Base-by-base conservation (phyloP, 92 coral and sea anemone genomes). In the Parazoanthus atlanticus region DNA sequence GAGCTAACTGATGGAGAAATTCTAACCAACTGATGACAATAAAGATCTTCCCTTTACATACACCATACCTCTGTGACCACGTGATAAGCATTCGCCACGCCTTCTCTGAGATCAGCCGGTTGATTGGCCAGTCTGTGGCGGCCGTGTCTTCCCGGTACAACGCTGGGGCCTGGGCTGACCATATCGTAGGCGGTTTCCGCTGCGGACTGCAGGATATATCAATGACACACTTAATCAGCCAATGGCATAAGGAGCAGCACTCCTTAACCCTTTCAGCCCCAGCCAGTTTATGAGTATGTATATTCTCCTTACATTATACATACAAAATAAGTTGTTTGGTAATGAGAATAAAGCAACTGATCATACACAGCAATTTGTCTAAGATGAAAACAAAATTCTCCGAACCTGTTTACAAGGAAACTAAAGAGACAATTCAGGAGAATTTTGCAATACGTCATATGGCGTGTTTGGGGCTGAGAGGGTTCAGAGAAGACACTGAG, bases 151-250 rank as follows among this genome's bases (percentile, higher is more conserved):
- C 80, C 81, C 46, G 97, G 94, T 36, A 93, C 90, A 19, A 90
- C 90, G 76, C 93, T 92, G 56, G 93, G 93, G 73, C 94, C 95
- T 85, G 99, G 98, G 82, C 98, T 97, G 49, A 97, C 99, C 89
- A 97, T 93, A 78, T 97, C 99, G 74, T 97, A 97, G 1, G 99
- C 98, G 41, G 98, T 94, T 88, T 97, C 99, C 19, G 99, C 99
- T 85, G 99, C 98, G 10, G 94, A 90, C 99, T 97, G 16, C 69
- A 25, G 69, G n/a, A 43, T 8, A 41, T 29, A 38, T 29, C 30
- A 5, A 70, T 8, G 9, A 12, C 19, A 25, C 75, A 40, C 33
- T 38, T 15, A 36, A 1, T 71, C 49, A 46, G 77, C 1, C 25
- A 70, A 3, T 61, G 28, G 31, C 31, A 75, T 2, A 33, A 17